These are phyloP conservation scores for Riparia riparia DNA, from an alignment of 2,113 vertebrate genomes.

Conservation along the genomic window DNA sequence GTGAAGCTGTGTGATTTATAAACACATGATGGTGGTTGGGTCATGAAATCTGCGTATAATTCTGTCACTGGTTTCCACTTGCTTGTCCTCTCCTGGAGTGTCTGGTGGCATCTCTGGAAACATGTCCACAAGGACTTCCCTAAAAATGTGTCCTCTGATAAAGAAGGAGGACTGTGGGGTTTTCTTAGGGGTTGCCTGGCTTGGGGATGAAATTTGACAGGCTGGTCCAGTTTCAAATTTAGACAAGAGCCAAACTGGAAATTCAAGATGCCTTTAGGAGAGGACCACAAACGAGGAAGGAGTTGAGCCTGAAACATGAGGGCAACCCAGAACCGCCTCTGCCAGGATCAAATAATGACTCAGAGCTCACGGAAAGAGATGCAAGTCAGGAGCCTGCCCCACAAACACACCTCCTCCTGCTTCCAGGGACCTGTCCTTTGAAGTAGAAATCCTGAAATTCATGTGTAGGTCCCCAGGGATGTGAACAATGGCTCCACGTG, in stretches of 20 bases:
- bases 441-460: neutral
- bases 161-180: neutral
- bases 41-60: neutral
- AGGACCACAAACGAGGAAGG: neutral
- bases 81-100: neutral
- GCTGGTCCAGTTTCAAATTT: conserved; percentile 8
- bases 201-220: conserved; percentile 1
- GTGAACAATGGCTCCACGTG: neutral
- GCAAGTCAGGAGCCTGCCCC: neutral
- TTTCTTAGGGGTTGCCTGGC: neutral
- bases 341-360: conserved; percentile 48
- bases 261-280: neutral
- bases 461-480: neutral
- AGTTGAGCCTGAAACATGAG: neutral
- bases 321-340: neutral
- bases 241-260: neutral
- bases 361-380: conserved; percentile 15
- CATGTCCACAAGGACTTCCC: neutral
- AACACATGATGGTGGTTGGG: neutral
- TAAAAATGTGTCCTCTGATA: neutral
- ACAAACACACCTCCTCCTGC: neutral
- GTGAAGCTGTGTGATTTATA: neutral
- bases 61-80: neutral
- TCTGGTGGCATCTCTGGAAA: neutral
- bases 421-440: neutral